Base-by-base conservation (phyloP, 2,888 invertebrate species). In the Latheticus oryzae region DNA sequence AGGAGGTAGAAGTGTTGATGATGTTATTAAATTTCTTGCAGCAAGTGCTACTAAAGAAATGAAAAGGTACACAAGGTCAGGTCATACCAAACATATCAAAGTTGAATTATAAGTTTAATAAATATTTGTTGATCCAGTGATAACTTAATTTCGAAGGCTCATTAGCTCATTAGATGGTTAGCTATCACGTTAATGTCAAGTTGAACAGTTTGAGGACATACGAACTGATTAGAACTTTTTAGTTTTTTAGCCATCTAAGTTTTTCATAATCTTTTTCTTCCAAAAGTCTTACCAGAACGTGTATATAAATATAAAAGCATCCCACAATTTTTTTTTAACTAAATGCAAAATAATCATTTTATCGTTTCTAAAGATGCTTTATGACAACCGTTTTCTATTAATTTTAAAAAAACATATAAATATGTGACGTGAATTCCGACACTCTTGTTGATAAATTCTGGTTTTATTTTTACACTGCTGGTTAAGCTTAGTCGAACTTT, bases 1-100 rank as follows among this genome's bases (percentile, higher is more conserved):
- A 2, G 33, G 47, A 2, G 5, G 5, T 9, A 1, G 8, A n/a
- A 15, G 4, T 4, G 15, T 33, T 1, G 23, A 47, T 1, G 15
- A 47, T 2, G n/a, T 33, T 0, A 21, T 47, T 2, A 19, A 33
- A 15, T 47, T 47, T 12, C 19, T 47, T 5, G 47, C 47, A 12
- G 15, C 19, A 12, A 11, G 11, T 5, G 47, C 47, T 7, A 33
- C 21, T 1, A 33, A 11, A 9, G 23, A 47, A 19, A 9, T 47
- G 47, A n/a, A 21, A 1, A 9, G 8, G 12, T 47, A n/a, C 8
- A 24, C 32, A 21, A 32, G 33, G 8, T 3, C 32, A 1, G 47
- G 47, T 8, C 8, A 8, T 2, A 4, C 7, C 7, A 47, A n/a
- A 11, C 4, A 7, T 3, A 21, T 5, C 5, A 32, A 19, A 11